Evolutionary conservation across 2,797 vertebrate species (phyloP), one percentile per base, ranked within the genome.

Genomic region (Miopithecus talapoin): DNA sequence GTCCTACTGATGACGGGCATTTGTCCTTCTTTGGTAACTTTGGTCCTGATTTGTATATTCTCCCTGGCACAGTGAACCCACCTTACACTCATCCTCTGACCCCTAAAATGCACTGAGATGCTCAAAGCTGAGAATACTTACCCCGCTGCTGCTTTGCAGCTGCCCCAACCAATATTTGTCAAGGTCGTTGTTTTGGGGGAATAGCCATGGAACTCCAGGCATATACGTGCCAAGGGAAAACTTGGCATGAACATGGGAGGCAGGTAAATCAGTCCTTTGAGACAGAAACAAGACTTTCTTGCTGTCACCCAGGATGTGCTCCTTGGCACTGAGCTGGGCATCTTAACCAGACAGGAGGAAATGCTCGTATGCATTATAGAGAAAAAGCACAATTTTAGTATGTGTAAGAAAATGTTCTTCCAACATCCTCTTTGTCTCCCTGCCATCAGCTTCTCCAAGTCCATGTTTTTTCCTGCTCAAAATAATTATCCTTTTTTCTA

Each of bases 31-130:
- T 95, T 48, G 16, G 46, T 39, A 85, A 72, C 90, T 95, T 96
- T 97, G 72, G 94, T 97, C 95, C 10, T 97, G 55, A 94, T 85
- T 95, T 89, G 33, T 68, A 78, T 76, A 46, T 55, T 98, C 57
- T 94, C 94, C 50, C 70, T 89, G 59, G 80, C 90, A 28, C 75
- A 59, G 22, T 1, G 12, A 46, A 30, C 0, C 4, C 8, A 9
- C 2, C 19, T 46, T 10, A 0, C 11, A 57, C 4, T 9, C 28
- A 16, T 57, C n/a, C 33, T 4, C 0, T 7, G 11, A 24, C 7
- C 11, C 33, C 61, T 88, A 61, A 90, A 64, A 57, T 14, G 43
- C 4, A 13, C 1, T 2, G 36, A 55, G 12, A n/a, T 9, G 39
- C 14, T 89, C 28, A 24, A 33, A 26, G 74, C 75, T 53, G 28